Percentiles rank a stretch among this genome's conserved stretches.
phyloP scores from a whole-genome alignment of 2,888 invertebrate genomes.

The Catocala fraxini region DNA sequence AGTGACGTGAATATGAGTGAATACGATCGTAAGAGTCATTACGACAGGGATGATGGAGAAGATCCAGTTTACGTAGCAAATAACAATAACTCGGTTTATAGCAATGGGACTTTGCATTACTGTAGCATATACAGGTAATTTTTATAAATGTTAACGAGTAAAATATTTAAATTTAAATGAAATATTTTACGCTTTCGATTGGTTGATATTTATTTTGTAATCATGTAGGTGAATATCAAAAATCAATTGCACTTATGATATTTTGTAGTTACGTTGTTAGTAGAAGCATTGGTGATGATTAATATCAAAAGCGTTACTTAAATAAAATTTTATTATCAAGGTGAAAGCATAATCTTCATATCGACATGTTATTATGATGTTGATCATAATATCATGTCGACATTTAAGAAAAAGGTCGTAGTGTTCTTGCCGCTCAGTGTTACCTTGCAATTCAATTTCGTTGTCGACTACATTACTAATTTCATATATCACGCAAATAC shows the following conservation, averaged over 20 bases:
- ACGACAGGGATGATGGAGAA: conserved; percentile 72
- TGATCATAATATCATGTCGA: not conserved
- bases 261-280: no score
- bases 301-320: no score
- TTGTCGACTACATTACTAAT: conserved; percentile 16
- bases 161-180: no score
- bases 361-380: no score
- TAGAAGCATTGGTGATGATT: no score
- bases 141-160: no score
- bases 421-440: not conserved
- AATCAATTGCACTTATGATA: no score
- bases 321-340: no score
- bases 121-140: conserved; percentile 86
- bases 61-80: conserved; percentile 75
- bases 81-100: conserved; percentile 84
- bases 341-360: not conserved
- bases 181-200: no score
- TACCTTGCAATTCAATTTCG: conserved; percentile 21
- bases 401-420: not conserved
- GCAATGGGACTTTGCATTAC: conserved; percentile 88
- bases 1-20: conserved; percentile 76
- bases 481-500: conserved; percentile 15
- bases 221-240: no score
- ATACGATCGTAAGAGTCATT: conserved; percentile 70
- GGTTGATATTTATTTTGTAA: no score